Evolutionary conservation across 2,797 vertebrate genomes (phyloP).

Genomic region (Dryobates pubescens): DNA sequence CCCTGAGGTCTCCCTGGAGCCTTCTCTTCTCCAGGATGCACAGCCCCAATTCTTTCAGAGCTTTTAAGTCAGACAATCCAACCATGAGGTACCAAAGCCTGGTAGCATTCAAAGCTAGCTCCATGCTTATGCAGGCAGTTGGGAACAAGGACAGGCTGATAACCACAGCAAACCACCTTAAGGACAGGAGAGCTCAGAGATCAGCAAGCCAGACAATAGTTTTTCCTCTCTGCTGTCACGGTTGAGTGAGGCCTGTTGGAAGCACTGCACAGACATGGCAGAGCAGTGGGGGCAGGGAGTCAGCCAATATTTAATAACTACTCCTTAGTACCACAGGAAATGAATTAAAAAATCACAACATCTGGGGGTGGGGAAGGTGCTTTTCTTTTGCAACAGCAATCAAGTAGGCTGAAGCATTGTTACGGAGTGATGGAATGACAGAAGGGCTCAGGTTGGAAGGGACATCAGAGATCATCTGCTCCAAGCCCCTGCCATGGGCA

Average conservation of each 20-base stretch:
- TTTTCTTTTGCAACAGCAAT: not conserved
- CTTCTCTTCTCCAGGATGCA: too few relatives aligned
- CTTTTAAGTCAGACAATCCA: too few relatives aligned
- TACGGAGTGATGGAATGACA: not conserved
- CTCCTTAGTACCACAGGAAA: not conserved
- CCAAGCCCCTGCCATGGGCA: too few relatives aligned
- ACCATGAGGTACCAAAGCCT: not conserved
- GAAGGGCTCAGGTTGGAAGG: too few relatives aligned
- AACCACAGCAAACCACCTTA: not conserved
- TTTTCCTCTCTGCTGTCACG: constrained; percentile 8
- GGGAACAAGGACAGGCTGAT: not conserved
- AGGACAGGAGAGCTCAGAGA: constrained; percentile 7
- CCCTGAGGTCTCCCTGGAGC: too few relatives aligned
- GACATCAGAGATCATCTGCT: too few relatives aligned
- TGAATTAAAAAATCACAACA: not conserved
- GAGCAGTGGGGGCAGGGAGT: not conserved
- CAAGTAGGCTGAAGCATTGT: not conserved
- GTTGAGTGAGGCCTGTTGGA: constrained; percentile 45
- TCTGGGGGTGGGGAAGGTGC: not conserved
- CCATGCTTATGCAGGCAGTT: not conserved
- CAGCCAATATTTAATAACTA: constrained; percentile 62
- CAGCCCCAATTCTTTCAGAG: too few relatives aligned
- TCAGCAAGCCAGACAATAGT: constrained; percentile 31
- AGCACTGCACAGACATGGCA: not conserved
- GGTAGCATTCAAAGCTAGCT: not conserved